phyloP scores from a whole-genome alignment of 2,797 vertebrate species.

The Leptatherina wallacei region DNA sequence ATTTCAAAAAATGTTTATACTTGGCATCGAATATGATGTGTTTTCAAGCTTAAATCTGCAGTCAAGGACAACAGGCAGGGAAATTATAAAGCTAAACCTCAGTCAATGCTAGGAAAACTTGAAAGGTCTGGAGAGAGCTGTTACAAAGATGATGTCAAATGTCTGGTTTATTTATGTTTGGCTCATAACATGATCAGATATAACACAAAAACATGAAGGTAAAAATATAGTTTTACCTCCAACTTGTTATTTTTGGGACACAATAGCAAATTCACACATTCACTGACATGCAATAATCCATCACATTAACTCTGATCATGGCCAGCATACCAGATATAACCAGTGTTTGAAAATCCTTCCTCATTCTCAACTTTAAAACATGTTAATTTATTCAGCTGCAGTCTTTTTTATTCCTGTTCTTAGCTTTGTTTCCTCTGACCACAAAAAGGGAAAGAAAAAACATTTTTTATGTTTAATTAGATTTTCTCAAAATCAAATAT shows the following conservation, averaged over 20 bases:
- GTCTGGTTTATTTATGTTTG: conserved; percentile 64
- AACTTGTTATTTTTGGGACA: conserved; percentile 10
- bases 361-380: not conserved
- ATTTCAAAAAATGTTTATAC: conserved; percentile 27
- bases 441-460: not conserved
- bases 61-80: conserved; percentile 48
- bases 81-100: conserved; percentile 62
- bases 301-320: conserved; percentile 16
- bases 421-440: not conserved
- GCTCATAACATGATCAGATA: conserved; percentile 43
- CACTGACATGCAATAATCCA: conserved; percentile 9
- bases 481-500: not conserved
- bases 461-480: not conserved
- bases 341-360: not conserved
- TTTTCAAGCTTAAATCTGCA: conserved; percentile 33
- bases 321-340: not conserved
- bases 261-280: conserved; percentile 14
- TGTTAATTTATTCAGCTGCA: not conserved
- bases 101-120: conserved; percentile 61
- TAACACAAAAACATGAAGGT: conserved; percentile 23
- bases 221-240: not conserved
- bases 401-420: not conserved
- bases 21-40: conserved; percentile 27
- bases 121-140: conserved; percentile 62
- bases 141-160: conserved; percentile 72